Conservation (phyloP, 2,797 vertebrate species). For the Sphenopsis melanotis region DNA sequence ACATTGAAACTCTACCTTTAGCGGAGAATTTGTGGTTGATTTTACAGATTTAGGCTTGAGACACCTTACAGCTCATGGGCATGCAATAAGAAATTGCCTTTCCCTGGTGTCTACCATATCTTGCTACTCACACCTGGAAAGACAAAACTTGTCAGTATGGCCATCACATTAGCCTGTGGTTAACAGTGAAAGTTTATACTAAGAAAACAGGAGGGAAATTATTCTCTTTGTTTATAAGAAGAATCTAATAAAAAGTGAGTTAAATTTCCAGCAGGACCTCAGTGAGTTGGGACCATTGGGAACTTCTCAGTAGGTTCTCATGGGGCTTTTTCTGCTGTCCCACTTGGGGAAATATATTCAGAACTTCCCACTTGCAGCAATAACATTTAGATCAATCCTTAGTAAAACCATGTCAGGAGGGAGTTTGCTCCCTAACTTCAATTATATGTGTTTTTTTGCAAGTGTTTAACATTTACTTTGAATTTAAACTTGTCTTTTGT, state of each 20-base stretch:
- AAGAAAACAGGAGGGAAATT: background rate
- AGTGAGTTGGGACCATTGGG: background rate
- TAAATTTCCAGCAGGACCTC: background rate
- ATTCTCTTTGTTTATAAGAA: background rate
- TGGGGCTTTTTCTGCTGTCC: background rate
- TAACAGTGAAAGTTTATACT: background rate
- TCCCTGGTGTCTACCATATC: background rate
- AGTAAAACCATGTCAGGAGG: background rate
- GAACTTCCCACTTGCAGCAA: background rate
- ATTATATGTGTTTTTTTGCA: background rate
- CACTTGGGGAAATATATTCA: background rate
- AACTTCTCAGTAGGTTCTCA: background rate
- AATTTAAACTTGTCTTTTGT: background rate
- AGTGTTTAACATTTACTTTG: conserved; percentile 20
- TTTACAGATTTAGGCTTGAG: background rate
- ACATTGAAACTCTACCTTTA: background rate
- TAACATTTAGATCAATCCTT: background rate
- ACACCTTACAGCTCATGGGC: background rate
- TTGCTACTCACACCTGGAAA: background rate
- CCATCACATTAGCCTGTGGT: background rate
- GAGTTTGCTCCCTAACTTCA: background rate
- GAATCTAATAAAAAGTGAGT: background rate
- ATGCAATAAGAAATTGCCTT: background rate
- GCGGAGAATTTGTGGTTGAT: background rate
- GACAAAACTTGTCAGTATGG: background rate